Base-by-base conservation (phyloP, 2,113 vertebrate genomes). In the Delphinapterus leucas region DNA sequence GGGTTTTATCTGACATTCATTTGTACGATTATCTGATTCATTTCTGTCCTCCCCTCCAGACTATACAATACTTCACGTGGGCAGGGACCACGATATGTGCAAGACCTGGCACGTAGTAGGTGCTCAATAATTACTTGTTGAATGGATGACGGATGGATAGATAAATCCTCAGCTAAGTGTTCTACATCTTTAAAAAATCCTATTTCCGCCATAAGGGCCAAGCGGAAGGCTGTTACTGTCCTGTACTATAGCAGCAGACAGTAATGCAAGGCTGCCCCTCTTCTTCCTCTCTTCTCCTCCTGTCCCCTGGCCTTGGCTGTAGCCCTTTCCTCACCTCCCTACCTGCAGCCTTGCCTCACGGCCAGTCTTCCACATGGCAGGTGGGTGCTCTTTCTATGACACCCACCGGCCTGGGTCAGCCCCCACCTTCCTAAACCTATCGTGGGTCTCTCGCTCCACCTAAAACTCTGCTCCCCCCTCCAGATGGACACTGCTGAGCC, bases 241-340 rank as follows among this genome's bases (percentile, higher is more conserved):
- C 8, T 25, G 31, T 12, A 33, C 15, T 13, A 36, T 28, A 7
- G 25, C 1, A 0, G 11, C 20, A 41, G 1, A 25, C 0, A 1
- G 41, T 65, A 65, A 53, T 8, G 33, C 10, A 9, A 28, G 93
- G 15, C 36, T 1, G 2, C 8, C 21, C 14, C 26, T 15, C 6
- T 8, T 6, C 71, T 1, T 44, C 65, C 76, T 8, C 20, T 20
- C 63, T 17, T 67, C 55, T 26, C 63, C 53, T 12, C 21, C 41
- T 26, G 8, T 2, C 23, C 13, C 84, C 17, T 13, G 17, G 3
- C 18, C 71, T 36, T 26, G 38, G 76, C 25, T 33, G 18, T 18
- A n/a, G 67, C 58, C 68, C 67, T 36, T 38, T 20, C 2, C 47
- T 82, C 31, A 8, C 26, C 26, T 36, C n/a, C 93, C 26, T 23